Percentiles rank a stretch among this genome's conserved stretches.
phyloP scores from a whole-genome alignment of 2,113 vertebrate species.

The Tyrannus savana region DNA sequence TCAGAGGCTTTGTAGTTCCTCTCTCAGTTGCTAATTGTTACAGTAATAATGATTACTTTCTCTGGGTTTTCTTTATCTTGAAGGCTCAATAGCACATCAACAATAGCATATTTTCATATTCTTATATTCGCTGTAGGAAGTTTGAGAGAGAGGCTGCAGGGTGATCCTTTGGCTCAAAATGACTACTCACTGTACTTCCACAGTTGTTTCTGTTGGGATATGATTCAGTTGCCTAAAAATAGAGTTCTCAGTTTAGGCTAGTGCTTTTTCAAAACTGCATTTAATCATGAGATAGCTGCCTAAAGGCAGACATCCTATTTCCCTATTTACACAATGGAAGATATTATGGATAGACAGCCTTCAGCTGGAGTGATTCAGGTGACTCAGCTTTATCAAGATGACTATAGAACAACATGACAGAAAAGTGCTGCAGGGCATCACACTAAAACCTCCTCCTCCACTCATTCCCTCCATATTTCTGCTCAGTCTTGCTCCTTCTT shows the following conservation, averaged over 20 bases:
- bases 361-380: neutral
- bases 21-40: neutral
- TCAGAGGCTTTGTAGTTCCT: neutral
- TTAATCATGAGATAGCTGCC: neutral
- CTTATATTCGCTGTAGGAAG: neutral
- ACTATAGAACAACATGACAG: neutral
- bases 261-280: neutral
- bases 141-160: neutral
- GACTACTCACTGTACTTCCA: neutral
- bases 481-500: neutral
- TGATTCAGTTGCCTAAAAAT: neutral
- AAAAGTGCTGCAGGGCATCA: neutral
- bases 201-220: neutral
- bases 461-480: neutral
- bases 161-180: neutral
- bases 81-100: neutral
- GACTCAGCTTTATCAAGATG: neutral
- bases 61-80: neutral
- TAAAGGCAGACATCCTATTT: neutral
- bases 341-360: neutral
- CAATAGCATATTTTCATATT: neutral
- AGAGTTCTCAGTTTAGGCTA: neutral
- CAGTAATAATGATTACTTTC: neutral
- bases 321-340: neutral
- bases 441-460: neutral